Evolutionary conservation across 2,888 invertebrate genomes (phyloP), one percentile per base, ranked within the genome.

Genomic region (Cryptocheilus praepositus): DNA sequence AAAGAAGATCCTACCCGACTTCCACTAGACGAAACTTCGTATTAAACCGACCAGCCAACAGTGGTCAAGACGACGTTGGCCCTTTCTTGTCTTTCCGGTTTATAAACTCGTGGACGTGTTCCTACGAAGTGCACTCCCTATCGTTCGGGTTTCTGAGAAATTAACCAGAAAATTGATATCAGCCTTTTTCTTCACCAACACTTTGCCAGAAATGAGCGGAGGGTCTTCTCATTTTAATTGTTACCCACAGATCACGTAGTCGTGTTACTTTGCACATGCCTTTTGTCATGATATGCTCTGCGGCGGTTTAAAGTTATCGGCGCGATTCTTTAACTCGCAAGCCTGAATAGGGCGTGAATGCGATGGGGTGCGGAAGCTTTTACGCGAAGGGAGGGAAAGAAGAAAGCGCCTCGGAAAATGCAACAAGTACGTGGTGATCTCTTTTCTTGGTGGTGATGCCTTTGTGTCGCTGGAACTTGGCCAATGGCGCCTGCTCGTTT

Each of bases 391-490:
- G 67, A 21, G 13, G 53, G 53, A 56, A 64, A 64, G 25, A 53
- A 53, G 64, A 68, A 68, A 64, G 56, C 59, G 73, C 68, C 73
- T 61, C 59, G 63, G 76, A 74, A 71, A 81, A 81, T 70, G 82
- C 82, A 83, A 83, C 84, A 84, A 83, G 82, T 83, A 68, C 59
- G 56, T 65, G 63, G 51, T 21, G 52, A 57, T 64, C 60, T 66
- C 66, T 78, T 69, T 67, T 67, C 70, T 67, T 66, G 49, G 61
- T 43, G 46, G 52, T 45, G 63, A 56, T 36, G 73, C 75, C 74
- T 83, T 83, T 76, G 79, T 81, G 74, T 68, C 73, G 70, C 70
- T 83, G 84, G 81, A 84, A 75, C 69, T 72, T 73, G 74, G 79
- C 84, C 84, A 83, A 80, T 77, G 65, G 36, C 36, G 36, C 36